Evolutionary conservation across 2,888 invertebrate species (phyloP), one percentile per base, ranked within the genome.

Genomic region (Ditula angustiorana): DNA sequence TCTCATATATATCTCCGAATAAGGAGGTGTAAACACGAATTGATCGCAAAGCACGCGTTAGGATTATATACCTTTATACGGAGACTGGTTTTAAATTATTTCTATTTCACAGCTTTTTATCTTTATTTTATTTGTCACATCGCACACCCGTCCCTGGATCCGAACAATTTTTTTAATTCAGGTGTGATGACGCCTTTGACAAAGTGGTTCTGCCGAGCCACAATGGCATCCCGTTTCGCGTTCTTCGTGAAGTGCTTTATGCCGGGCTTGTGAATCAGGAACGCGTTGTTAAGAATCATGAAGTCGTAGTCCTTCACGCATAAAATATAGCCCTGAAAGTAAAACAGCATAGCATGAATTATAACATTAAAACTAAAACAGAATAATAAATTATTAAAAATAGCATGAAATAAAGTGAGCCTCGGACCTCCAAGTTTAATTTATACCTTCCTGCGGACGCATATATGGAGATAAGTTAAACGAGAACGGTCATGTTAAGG

Each of bases 231-330:
- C 58, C 98, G 93, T 71, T 96, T 95, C 21, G 95, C 92, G 81
- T 98, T 97, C 81, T 95, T 96, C 79, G 95, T 96, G 86, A 95
- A 95, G 57, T 95, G 93, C 84, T 98, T 98, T 74, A 98, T 98
- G 55, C 98, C 98, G 0, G 98, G 98, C 75, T 97, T 96, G 89
- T 98, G 98, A 56, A 96, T 97, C 66, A 98, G 93, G 87, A 98
- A 98, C n/a, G 97, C 98, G 87, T 98, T 98, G 91, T 98, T 97
- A 80, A 98, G 88, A 76, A 98, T 98, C 87, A 97, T 96, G 85
- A 98, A 98, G 82, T 98, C 97, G 87, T 98, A 98, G 87, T 98
- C 96, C 83, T 97, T 93, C 26, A 97, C 97, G 88, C 98, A 98
- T 69, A 98, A 94, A 61, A 97, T 95, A 88, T 97, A 98, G 72